These are phyloP conservation scores for Empis livida DNA, from an alignment of 2,888 invertebrate genomes.

Conservation along the genomic window DNA sequence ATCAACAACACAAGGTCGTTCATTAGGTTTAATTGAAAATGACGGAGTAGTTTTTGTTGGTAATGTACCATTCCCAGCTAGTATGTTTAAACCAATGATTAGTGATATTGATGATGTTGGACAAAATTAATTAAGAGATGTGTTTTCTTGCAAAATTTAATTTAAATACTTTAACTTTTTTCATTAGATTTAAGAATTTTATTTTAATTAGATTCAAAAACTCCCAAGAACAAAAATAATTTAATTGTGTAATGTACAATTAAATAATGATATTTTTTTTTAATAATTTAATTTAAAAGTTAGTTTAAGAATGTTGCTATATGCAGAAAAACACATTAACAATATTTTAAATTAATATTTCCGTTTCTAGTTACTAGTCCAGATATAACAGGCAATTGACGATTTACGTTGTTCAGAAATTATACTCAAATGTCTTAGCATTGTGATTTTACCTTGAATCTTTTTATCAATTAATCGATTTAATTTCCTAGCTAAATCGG, in stretches of 20 bases:
- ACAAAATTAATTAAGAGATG: too few relatives aligned
- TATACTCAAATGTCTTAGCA: conserved; percentile 22
- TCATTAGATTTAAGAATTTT: too few relatives aligned
- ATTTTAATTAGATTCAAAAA: too few relatives aligned
- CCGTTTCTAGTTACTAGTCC: conserved; percentile 13
- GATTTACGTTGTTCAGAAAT: conserved; percentile 20
- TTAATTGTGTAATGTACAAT: too few relatives aligned
- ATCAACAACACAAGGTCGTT: not conserved
- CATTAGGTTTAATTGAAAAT: not conserved
- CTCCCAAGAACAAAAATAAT: too few relatives aligned
- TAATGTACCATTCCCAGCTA: conserved; percentile 22
- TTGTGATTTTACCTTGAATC: conserved; percentile 18
- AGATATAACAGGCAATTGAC: conserved; percentile 22
- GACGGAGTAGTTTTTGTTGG: conserved; percentile 19
- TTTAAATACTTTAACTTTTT: too few relatives aligned
- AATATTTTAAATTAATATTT: too few relatives aligned
- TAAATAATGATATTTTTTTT: too few relatives aligned
- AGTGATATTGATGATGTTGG: conserved; percentile 17
- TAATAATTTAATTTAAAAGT: too few relatives aligned
- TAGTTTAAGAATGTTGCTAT: too few relatives aligned
- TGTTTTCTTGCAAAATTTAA: too few relatives aligned
- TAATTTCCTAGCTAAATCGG: conserved; percentile 20
- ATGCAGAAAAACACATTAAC: too few relatives aligned
- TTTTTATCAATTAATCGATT: conserved; percentile 24
- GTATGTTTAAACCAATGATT: conserved; percentile 22